Evolutionary conservation across 53 echinoderm and acorn worm species (phyloP).

Genomic region (Antedon mediterranea): DNA sequence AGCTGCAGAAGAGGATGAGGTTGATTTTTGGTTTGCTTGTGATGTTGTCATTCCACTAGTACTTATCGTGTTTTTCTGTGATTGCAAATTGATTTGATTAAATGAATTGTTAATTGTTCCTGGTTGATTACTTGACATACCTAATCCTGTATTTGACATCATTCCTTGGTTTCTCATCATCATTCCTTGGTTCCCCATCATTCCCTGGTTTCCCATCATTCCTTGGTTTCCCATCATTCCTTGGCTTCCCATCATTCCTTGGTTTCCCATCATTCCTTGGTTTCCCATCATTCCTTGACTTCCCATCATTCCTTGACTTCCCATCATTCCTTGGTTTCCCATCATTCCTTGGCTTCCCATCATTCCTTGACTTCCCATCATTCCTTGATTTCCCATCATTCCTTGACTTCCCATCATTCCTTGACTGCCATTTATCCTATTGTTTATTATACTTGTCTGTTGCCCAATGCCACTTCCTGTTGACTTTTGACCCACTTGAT

Average conservation of each 20-base stretch:
- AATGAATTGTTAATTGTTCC: neutral
- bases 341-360: slow-evolving; percentile 4
- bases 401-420: slow-evolving; percentile 27
- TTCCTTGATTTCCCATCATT: slow-evolving; percentile 12
- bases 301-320: neutral
- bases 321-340: neutral
- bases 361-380: slow-evolving; percentile 14
- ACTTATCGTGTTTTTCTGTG: neutral
- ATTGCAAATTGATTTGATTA: neutral
- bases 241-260: neutral
- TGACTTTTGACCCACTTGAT: slow-evolving; percentile 38
- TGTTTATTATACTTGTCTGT: slow-evolving; percentile 15
- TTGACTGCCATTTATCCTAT: slow-evolving; percentile 17
- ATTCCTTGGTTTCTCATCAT: neutral
- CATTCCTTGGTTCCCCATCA: neutral
- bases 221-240: neutral
- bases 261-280: neutral
- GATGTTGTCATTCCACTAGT: neutral
- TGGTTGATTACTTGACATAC: no score
- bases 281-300: neutral
- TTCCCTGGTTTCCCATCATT: neutral
- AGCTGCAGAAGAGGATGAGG: neutral
- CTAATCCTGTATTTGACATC: neutral
- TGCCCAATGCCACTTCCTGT: slow-evolving; percentile 2
- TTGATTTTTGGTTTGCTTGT: neutral